Evolutionary conservation across 2,888 invertebrate species (phyloP), one percentile per base, ranked within the genome.

Genomic region (Ctena decussata): DNA sequence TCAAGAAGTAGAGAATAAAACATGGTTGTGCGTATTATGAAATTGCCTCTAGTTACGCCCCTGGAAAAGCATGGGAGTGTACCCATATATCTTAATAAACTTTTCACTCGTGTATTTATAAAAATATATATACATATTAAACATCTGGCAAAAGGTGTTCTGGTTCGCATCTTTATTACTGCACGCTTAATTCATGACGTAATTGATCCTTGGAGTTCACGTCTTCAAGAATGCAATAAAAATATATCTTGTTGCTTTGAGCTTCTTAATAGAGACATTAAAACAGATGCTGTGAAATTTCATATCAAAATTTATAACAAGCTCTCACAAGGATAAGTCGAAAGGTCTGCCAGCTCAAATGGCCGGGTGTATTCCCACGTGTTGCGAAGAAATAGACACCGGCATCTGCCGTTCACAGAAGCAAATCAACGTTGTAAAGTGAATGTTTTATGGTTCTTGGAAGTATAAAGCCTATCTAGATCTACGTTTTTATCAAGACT

Each of bases 361-460:
- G 12, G 57, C 27, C 24, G 27, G 24, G 27, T 27, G 27, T 57
- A 27, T 53, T 75, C 74, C 74, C 74, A 75, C 74, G 74, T 75
- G 74, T 37, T 75, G 5, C 35, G 18, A 35, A 53, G 74, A 53
- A 30, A 53, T 37, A 24, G 18, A 75, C 57, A 53, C 74, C 74
- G 27, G 35, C 74, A 49, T 75, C 49, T 37, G 53, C 46, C 37
- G 57, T 32, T 37, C 57, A 75, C 49, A 53, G 32, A 53, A 37
- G 35, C 74, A 53, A 75, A 49, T 75, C 53, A 49, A 35, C 37
- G 74, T 57, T 75, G 35, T 75, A 75, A 53, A 57, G 35, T 35
- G 57, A 57, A 75, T 75, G 74, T 75, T 75, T 75, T 75, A 75
- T 53, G 57, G 53, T 53, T 37, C 69, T 15, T 69, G 35, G 65